Evolutionary conservation across 2,797 vertebrate genomes (phyloP).

Genomic region (Takifugu rubripes): DNA sequence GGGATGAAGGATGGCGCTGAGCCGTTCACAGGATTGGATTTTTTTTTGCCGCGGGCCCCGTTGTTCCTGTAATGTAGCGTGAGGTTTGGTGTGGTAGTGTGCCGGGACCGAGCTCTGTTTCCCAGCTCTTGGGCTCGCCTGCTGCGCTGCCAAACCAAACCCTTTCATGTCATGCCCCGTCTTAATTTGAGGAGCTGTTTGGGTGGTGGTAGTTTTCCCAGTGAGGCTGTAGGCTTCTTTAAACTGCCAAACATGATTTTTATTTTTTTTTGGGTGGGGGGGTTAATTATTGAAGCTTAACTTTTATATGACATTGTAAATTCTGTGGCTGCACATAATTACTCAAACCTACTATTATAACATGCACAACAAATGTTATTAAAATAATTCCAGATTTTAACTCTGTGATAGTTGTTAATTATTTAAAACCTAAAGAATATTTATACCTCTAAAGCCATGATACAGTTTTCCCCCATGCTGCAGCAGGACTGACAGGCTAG

Average conservation of each 20-base stretch:
- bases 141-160: constrained; percentile 50
- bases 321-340: constrained; percentile 40
- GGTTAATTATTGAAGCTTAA: constrained; percentile 35
- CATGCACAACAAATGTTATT: constrained; percentile 25
- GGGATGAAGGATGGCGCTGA: constrained; percentile 44
- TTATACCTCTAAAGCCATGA: no score
- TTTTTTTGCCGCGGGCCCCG: constrained; percentile 31
- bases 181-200: constrained; percentile 38
- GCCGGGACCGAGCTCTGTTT: constrained; percentile 34
- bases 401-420: constrained; percentile 33
- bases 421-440: constrained; percentile 15
- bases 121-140: constrained; percentile 36
- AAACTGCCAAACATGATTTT: constrained; percentile 44
- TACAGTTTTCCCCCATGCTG: no score
- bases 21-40: constrained; percentile 50
- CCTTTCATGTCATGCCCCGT: constrained; percentile 20
- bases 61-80: constrained; percentile 61
- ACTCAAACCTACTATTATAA: constrained; percentile 26
- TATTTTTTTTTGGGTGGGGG: not conserved
- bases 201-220: constrained; percentile 33
- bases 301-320: constrained; percentile 41
- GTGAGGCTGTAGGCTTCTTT: constrained; percentile 10
- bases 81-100: constrained; percentile 41
- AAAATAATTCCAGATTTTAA: constrained; percentile 38
- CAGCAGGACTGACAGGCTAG: no score